Conservation (phyloP, 2,797 vertebrate species). For the Loriculus beryllinus region DNA sequence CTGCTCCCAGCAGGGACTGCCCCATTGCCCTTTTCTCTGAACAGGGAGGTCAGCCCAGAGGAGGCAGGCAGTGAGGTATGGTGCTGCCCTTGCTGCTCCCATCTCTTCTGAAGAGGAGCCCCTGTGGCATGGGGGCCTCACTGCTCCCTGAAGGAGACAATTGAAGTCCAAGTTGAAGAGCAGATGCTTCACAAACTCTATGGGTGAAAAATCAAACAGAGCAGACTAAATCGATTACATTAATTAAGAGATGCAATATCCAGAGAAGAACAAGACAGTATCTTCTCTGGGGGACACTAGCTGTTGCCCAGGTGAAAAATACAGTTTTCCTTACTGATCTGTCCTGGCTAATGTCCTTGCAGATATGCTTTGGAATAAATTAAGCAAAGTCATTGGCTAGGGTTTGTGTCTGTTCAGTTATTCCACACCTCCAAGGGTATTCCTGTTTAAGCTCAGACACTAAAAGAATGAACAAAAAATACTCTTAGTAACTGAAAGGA, state of each 20-base stretch:
- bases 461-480: not conserved
- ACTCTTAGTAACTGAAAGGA: not conserved
- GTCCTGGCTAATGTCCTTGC: not conserved
- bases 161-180: not conserved
- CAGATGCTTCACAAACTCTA: not conserved
- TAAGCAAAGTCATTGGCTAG: not conserved
- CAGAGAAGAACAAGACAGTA: not conserved
- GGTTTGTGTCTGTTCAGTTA: not conserved
- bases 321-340: not conserved
- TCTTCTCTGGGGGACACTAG: not conserved
- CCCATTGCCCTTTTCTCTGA: not conserved
- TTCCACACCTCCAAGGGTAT: not conserved
- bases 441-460: not conserved
- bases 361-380: conserved; percentile 7
- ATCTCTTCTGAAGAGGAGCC: not conserved
- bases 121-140: accelerated
- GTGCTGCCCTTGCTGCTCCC: not conserved
- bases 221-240: not conserved
- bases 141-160: not conserved
- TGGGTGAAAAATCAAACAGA: not conserved
- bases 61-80: not conserved
- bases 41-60: not conserved
- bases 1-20: not conserved
- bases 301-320: conserved; percentile 33
- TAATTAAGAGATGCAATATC: conserved; percentile 1